Base-by-base conservation (phyloP, 2,113 vertebrate genomes). In the Sakesphorus luctuosus region DNA sequence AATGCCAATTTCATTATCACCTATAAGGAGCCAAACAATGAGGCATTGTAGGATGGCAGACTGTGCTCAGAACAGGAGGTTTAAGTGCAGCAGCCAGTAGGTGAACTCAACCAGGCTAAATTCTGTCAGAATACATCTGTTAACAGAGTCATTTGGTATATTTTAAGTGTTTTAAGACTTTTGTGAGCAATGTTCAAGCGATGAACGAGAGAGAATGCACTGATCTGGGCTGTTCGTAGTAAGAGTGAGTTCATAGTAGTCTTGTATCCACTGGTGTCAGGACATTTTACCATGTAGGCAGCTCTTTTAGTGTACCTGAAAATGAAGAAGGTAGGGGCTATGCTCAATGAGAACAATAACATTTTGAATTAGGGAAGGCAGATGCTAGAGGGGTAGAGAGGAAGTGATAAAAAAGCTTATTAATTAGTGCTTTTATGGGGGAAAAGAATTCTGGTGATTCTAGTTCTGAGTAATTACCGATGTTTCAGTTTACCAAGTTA, bases 1-100 rank as follows among this genome's bases (percentile, higher is more conserved):
- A 79, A 90, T 81, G 89, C 93, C 90, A 90, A 8, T 90, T 94
- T 67, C 78, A 82, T 94, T 96, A 96, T 96, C 94, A 95, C 94
- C 86, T 94, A 50, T 68, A 38, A 84, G 55, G 47, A 89, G 65
- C 58, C 78, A 82, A 95, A 98, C 96, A 97, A 96, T 93, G 85
- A 89, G 56, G 62, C 83, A 94, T 96, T 97, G 97, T 97, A 72
- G 69, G 46, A 76, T 88, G 65, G 24, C 52, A 62, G 84, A 13
- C 79, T 74, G 38, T 62, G 50, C 68, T 93, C 50, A 36, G 72
- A 92, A 65, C 46, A 76, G 74, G 58, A 84, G 53, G 44, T 55
- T 93, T 90, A 77, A 96, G 67, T 84, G 44, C 87, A 66, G 61
- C 66, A 86, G 71, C 43, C 59, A 87, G 77, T 23, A 87, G 59